These are phyloP conservation scores for Leuciscus idus DNA, from an alignment of 2,113 vertebrate species.

Conservation along the genomic window DNA sequence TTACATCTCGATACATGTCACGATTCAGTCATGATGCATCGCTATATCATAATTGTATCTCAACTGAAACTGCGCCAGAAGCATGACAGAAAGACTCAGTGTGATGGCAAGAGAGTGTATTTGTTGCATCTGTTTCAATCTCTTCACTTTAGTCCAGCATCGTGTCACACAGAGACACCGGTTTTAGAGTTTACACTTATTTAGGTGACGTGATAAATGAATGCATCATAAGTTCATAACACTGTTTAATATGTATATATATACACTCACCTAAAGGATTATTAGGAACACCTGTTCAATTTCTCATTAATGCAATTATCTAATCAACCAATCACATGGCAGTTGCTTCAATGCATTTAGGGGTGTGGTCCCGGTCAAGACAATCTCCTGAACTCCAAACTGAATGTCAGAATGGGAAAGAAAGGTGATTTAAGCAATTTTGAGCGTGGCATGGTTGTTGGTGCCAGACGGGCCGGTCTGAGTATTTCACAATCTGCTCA, in stretches of 20 bases:
- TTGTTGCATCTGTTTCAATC: not conserved
- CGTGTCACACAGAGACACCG: not conserved
- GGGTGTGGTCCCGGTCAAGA: too few species aligned
- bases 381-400: too few species aligned
- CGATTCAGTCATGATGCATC: not conserved
- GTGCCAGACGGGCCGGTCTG: too few species aligned
- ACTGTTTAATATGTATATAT: not conserved
- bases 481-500: too few species aligned
- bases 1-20: not conserved
- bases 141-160: not conserved
- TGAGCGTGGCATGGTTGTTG: too few species aligned
- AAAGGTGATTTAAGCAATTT: too few species aligned
- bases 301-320: too few species aligned
- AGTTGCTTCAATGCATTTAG: too few species aligned
- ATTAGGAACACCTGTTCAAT: too few species aligned
- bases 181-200: not conserved
- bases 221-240: not conserved
- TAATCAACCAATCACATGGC: too few species aligned
- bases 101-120: not conserved
- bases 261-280: too few species aligned
- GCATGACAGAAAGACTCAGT: not conserved
- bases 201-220: not conserved
- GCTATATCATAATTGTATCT: conserved; percentile 15
- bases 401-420: too few species aligned
- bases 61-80: not conserved